A percentile compares a stretch with the other conserved stretches of the same genome.
Conservation (phyloP, 2,113 vertebrate species). For the Malurus cyaneus region DNA sequence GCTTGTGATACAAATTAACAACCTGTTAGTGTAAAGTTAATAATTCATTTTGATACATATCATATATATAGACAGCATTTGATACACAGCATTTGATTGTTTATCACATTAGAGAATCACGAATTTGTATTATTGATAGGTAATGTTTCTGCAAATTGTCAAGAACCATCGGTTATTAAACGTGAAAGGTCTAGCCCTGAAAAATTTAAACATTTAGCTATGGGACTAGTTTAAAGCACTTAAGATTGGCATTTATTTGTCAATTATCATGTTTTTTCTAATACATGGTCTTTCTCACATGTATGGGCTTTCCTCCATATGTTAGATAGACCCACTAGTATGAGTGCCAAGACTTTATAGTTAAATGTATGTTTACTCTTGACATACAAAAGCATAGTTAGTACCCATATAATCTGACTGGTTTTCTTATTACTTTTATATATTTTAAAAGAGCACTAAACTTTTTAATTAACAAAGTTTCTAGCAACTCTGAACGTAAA, state of each 20-base stretch:
- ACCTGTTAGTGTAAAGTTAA: not conserved
- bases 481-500: not conserved
- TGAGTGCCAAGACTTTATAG: not conserved
- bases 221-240: not conserved
- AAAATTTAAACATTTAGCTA: not conserved
- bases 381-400: not conserved
- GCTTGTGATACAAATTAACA: not conserved
- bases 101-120: not conserved
- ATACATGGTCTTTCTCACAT: not conserved
- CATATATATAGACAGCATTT: not conserved
- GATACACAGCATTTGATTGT: not conserved
- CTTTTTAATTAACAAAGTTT: not conserved
- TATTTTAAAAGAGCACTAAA: not conserved
- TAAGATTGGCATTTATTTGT: not conserved
- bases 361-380: not conserved
- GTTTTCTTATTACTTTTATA: not conserved
- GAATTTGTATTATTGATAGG: not conserved
- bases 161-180: not conserved
- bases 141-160: not conserved
- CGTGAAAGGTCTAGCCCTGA: not conserved
- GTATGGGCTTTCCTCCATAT: not conserved
- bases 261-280: not conserved
- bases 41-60: not conserved
- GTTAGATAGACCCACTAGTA: not conserved
- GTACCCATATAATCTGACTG: not conserved